A percentile compares a stretch with the other conserved stretches of the same genome.
phyloP scores from a whole-genome alignment of 2,888 invertebrate genomes.

The Koerneria pararmatus region DNA sequence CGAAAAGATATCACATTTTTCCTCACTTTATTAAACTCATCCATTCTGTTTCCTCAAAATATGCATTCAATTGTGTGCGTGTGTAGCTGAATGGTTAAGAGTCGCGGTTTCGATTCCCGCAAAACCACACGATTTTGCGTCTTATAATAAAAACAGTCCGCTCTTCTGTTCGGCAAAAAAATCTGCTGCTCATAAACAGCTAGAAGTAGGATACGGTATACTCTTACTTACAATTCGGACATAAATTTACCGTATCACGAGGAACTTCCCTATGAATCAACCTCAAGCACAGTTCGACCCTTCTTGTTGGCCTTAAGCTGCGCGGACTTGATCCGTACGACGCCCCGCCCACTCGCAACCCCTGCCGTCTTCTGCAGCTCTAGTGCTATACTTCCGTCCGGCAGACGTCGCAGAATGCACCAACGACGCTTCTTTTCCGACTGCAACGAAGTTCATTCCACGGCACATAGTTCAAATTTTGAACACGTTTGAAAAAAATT shows the following conservation, averaged over 20 bases:
- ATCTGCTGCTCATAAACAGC: no score
- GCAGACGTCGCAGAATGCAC: slow-evolving; percentile 42
- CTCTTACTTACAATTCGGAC: slow-evolving; percentile 8
- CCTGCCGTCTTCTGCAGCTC: slow-evolving; percentile 37
- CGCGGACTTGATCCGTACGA: slow-evolving; percentile 37
- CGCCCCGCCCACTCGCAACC: slow-evolving; percentile 2
- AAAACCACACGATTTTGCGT: no score
- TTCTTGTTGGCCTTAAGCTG: slow-evolving; percentile 51
- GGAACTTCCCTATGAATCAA: slow-evolving; percentile 14
- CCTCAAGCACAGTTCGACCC: slow-evolving; percentile 48
- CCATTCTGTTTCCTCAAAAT: not conserved
- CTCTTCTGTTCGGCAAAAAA: no score
- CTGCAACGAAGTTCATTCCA: slow-evolving; percentile 23
- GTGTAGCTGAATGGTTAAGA: no score
- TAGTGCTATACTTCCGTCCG: slow-evolving; percentile 42
- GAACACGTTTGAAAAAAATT: no score
- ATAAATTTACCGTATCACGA: not conserved
- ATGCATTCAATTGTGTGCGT: no score
- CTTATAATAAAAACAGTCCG: no score
- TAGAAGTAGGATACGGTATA: slow-evolving; percentile 11
- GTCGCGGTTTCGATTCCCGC: no score
- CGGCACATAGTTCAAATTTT: no score
- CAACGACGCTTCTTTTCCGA: slow-evolving; percentile 49
- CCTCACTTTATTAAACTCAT: not conserved
- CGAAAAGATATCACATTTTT: not conserved